Conservation (phyloP, 2,888 invertebrate genomes). For the Lathronympha strigana region DNA sequence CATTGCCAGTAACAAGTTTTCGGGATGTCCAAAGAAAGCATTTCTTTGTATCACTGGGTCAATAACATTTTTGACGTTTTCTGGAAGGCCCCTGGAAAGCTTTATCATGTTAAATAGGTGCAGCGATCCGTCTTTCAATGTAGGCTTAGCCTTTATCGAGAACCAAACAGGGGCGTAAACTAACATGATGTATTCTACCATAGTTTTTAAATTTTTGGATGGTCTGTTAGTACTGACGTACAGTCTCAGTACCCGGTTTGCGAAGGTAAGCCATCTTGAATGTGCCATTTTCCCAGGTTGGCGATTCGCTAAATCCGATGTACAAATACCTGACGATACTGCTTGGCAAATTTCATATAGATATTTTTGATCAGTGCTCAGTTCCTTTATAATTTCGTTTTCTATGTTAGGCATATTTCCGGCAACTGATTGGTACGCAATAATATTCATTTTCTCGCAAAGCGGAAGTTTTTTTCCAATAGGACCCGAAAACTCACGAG, state of each 20-base stretch:
- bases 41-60: constrained; percentile 4
- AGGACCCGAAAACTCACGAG: background rate
- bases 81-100: constrained; percentile 4
- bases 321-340: constrained; percentile 34
- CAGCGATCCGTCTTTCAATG: background rate
- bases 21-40: constrained; percentile 25
- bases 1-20: constrained; percentile 18
- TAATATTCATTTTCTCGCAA: background rate
- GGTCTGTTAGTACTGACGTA: background rate
- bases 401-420: background rate
- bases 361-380: constrained; percentile 43
- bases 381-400: constrained; percentile 15
- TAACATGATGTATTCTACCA: background rate
- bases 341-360: constrained; percentile 39
- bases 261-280: constrained; percentile 46
- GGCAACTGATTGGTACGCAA: background rate
- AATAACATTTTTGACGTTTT: background rate
- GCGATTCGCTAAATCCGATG: constrained; percentile 36
- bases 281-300: constrained; percentile 46
- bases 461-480: constrained; percentile 1
- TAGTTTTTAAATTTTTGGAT: background rate
- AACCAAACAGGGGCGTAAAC: constrained; percentile 3
- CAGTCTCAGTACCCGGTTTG: constrained; percentile 37
- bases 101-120: background rate
- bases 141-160: background rate